Base-by-base conservation (phyloP, 2,113 vertebrate species). In the Archocentrus centrarchus region DNA sequence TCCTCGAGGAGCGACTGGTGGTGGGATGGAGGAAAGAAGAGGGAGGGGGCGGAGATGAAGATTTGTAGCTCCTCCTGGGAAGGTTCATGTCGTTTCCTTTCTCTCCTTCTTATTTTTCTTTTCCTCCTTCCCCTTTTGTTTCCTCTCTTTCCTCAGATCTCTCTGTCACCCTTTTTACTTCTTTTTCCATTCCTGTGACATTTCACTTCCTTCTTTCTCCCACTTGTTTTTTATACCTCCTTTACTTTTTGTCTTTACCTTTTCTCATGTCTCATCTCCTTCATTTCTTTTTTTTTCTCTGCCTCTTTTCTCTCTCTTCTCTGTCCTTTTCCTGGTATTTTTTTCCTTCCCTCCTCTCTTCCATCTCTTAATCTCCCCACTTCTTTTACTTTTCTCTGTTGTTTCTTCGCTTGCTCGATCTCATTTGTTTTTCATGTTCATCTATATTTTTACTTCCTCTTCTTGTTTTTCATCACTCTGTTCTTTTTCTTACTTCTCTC, bases 61-160 rank as follows among this genome's bases (percentile, higher is more conserved):
- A 57, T 14, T 62, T 79, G 24, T 30, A n/a, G 3, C 75, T 86
- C 78, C 79, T 83, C 68, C 10, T 75, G 75, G 27, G 64, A 79
- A 59, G 44, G 13, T 41, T 53, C 1, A 3, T 11, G 53, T 68
- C 44, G 32, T 61, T 79, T 84, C 57, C 44, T 30, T 27, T 41
- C 30, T 20, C 50, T 11, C 32, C 27, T 35, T 0, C 37, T 41
- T 27, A 5, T 68, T 55, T 59, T 47, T 32, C 30, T 59, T 2
- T 17, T 37, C 13, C 30, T 53, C 57, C 44, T 50, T 24, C 1
- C 96, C 95, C 10, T 94, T 96, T 96, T 95, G 95, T 0, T 53
- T 73, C 2, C 24, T 96, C 96, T 97, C 93, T 77, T 18, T 37
- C 68, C 44, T 73, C 47, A 73, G 27, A 73, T 73, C 11, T 2